Evolutionary conservation across 2,888 invertebrate species (phyloP).

Genomic region (Epinotia bilunana): DNA sequence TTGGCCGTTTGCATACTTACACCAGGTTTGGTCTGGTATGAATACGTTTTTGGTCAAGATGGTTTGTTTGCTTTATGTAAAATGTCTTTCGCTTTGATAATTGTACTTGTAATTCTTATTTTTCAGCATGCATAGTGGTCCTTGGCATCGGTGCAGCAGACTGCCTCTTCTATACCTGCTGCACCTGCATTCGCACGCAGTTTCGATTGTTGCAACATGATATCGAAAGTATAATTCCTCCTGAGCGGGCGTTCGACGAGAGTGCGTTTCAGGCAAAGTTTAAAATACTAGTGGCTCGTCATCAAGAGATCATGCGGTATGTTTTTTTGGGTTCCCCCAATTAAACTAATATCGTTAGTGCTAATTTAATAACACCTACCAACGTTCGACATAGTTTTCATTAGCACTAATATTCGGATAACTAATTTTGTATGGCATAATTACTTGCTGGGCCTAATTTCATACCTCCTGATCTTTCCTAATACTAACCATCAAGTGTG

Average conservation of each 20-base stretch:
- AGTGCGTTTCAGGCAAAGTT: constrained; percentile 53
- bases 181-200: constrained; percentile 63
- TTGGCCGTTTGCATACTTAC: constrained; percentile 66
- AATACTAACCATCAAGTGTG: no score
- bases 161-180: constrained; percentile 62
- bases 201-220: constrained; percentile 60
- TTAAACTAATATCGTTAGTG: no score
- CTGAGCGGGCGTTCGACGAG: constrained; percentile 43
- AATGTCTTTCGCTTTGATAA: background rate
- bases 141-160: constrained; percentile 55
- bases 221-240: constrained; percentile 55
- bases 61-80: background rate
- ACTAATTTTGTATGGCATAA: no score
- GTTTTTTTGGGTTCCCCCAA: no score
- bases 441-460: no score
- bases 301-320: constrained; percentile 63
- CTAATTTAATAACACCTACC: no score
- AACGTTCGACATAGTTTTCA: no score
- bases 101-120: background rate
- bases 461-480: no score
- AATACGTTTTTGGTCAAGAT: constrained; percentile 35
- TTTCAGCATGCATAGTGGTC: constrained; percentile 57
- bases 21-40: constrained; percentile 67
- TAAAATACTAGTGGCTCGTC: constrained; percentile 58
- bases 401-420: no score